Base-by-base conservation (phyloP, 2,888 invertebrate species). In the Diogma glabrata region DNA sequence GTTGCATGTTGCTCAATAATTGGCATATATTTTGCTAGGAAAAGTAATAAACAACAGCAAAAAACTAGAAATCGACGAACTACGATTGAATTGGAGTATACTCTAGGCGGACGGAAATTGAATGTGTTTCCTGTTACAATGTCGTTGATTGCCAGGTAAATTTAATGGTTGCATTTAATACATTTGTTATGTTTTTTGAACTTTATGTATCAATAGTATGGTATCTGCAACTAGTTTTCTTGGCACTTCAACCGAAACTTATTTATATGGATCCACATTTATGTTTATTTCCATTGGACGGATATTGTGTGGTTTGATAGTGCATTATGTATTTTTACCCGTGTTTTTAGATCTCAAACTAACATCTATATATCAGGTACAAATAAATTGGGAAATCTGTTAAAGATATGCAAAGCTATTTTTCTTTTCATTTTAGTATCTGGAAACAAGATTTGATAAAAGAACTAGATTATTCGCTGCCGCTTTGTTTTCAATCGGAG, bases 161-260 rank as follows among this genome's bases (percentile, higher is more conserved):
- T 43, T 22, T n/a, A n/a, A n/a, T n/a, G n/a, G n/a, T n/a, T n/a
- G n/a, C n/a, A n/a, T n/a, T n/a, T n/a, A n/a, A n/a, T n/a, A n/a
- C n/a, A n/a, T n/a, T n/a, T n/a, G n/a, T n/a, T n/a, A n/a, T n/a
- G n/a, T n/a, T n/a, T n/a, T n/a, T n/a, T n/a, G n/a, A n/a, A n/a
- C n/a, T n/a, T n/a, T n/a, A n/a, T n/a, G n/a, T n/a, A n/a, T n/a
- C n/a, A n/a, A n/a, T n/a, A n/a, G n/a, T n/a, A n/a, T n/a, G n/a
- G n/a, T n/a, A n/a, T 81, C 81, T 59, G 82, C 81, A 1, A 82
- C 83, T 58, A 80, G 82, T 0, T 66, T 84, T 23, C 69, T 87
- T 58, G 86, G 87, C 1, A 84, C 79, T 4, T 85, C 87, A 0
- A 86, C 87, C 2, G 87, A 87, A 63, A 72, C 86, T 47, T 87